Base-by-base conservation (phyloP, 2,888 invertebrate species). In the Parnassius apollo region DNA sequence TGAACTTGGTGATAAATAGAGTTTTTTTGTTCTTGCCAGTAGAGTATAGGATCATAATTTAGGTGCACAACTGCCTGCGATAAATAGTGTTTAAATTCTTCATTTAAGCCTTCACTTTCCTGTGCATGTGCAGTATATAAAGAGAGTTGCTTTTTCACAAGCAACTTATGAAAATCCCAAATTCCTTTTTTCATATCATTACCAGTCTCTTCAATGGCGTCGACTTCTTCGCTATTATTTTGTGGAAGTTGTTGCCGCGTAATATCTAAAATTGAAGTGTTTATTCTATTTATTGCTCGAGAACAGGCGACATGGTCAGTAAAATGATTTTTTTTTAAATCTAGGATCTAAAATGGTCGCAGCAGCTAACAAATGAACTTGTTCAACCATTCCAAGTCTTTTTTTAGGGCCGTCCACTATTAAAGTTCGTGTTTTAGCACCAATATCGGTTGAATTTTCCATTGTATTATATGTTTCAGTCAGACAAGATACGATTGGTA, bases 1-100 rank as follows among this genome's bases (percentile, higher is more conserved):
- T 69, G 68, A 69, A 73, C 66, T 9, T 69, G 71, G 42, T 42
- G 70, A 72, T 76, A 72, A 70, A 76, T 73, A n/a, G 71, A 70
- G 59, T 53, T 70, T 53, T 71, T 75, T 73, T 76, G 71, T 72
- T 75, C 69, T 71, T 75, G 73, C 71, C 71, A 74, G 65, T 74
- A 75, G 60, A 72, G 67, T 71, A 72, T 59, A 70, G 71, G 69
- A 66, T 72, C 70, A 70, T 71, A 73, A 50, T 75, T 74, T 10
- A 74, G 66, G 73, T 75, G 71, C 70, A 71, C 73, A 69, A 76
- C 72, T 71, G 74, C 70, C 68, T 74, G 73, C 50, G 74, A 74
- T 73, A 75, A 75, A 73, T 76, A 74, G 18, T 75, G 72, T 70
- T 75, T 75, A 22, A 75, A 72, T 67, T 73, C 69, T 68, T 71